Evolutionary conservation across 2,113 vertebrate genomes (phyloP).

Genomic region (Cricetomys ansorgei): DNA sequence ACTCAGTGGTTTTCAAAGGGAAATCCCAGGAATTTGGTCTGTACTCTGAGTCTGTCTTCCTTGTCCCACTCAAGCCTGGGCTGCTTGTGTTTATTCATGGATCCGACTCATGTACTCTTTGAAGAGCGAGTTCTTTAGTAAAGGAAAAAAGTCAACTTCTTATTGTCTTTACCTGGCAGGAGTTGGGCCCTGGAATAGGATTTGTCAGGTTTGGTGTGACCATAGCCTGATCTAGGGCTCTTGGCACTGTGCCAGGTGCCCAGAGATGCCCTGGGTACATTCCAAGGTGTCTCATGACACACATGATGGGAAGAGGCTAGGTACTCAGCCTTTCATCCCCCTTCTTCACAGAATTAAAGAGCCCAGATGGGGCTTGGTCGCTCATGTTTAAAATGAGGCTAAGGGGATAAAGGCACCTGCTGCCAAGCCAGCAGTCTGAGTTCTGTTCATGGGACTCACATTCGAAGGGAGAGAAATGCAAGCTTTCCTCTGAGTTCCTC

Average conservation of each 20-base stretch:
- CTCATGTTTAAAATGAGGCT: not conserved
- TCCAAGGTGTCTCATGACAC: rapidly evolving
- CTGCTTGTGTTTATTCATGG: conserved; percentile 23
- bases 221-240: not conserved
- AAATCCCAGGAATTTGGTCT: not conserved
- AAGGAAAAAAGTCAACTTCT: not conserved
- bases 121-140: conserved; percentile 1
- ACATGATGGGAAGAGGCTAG: not conserved
- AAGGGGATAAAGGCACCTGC: not conserved
- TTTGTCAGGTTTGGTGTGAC: not conserved
- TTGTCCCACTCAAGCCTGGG: not conserved
- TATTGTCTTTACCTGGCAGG: not conserved
- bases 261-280: rapidly evolving
- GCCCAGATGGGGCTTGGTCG: not conserved
- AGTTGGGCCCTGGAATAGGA: not conserved
- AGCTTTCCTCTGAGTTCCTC: not conserved
- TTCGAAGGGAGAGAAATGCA: not conserved
- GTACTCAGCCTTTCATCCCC: rapidly evolving
- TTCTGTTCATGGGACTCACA: not conserved
- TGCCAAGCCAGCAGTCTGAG: not conserved
- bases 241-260: not conserved
- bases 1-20: not conserved
- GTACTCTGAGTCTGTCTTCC: not conserved
- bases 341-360: not conserved
- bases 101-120: not conserved